Base-by-base conservation (phyloP, 1,140 invertebrate species). In the Saccostrea echinata region DNA sequence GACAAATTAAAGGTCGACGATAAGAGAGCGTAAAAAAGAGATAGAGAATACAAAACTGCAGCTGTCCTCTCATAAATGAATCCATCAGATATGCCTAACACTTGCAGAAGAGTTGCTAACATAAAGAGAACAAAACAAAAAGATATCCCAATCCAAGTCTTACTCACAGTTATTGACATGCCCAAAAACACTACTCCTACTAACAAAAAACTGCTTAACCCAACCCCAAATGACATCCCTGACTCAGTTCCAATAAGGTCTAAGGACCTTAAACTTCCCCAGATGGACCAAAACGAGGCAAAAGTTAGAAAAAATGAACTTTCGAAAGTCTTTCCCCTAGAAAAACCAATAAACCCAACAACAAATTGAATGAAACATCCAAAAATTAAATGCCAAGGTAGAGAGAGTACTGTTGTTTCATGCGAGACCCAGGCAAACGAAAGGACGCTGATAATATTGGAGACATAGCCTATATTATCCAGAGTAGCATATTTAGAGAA, bases 261-360 rank as follows among this genome's bases (percentile, higher is more conserved):
- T 18, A 92, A n/a, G 1, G 90, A 90, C 18, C 88, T 43, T 13
- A 90, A 87, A 3, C 91, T 86, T 9, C 92, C 92, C 92, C 92
- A 92, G 18, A 93, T 92, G 4, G 91, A 64, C 92, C 92, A 93
- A 27, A 93, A 84, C 0, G 87, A 85, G 11, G 91, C 90, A 84
- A 90, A 92, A 0, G 90, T 88, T 30, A 92, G 86, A 86, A 91
- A 92, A 0, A 91, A 88, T 86, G 90, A 91, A 83, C 92, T 92
- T 82, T 93, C 92, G 68, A 93, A 92, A 35, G 92, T 92, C 35
- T 91, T 35, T 2, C 92, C 92, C 84, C 91, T 68, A 11, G 92
- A 85, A 90, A 93, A 92, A 52, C 86, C 86, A 11, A 93, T 84
- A 68, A 90, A 92, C 1, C 91, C 92, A 0, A 92, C 90, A 55